phyloP scores from a whole-genome alignment of 2,888 invertebrate species.

The Heliconius hortense region DNA sequence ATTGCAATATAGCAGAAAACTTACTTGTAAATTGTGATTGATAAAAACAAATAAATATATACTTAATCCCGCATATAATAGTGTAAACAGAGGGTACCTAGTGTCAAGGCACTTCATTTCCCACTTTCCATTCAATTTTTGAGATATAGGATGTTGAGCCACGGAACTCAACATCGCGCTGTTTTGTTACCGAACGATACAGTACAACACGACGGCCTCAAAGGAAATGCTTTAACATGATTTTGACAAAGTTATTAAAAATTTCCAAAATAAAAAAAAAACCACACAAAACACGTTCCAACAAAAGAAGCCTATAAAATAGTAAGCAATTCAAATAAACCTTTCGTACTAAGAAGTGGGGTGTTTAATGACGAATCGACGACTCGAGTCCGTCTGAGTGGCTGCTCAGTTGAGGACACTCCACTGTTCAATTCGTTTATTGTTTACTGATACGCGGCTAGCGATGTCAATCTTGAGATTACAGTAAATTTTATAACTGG shows the following conservation, averaged over 20 bases:
- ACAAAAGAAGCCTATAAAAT: neutral
- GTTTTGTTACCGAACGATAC: neutral
- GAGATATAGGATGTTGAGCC: neutral
- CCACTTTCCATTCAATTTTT: neutral
- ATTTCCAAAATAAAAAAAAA: neutral
- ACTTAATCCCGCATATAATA: no score
- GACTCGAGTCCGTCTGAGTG: slow-evolving; percentile 17
- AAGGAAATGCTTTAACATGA: neutral
- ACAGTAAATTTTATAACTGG: no score
- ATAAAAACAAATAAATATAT: no score
- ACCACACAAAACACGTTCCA: neutral
- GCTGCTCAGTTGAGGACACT: neutral
- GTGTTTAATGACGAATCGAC: neutral
- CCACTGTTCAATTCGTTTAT: slow-evolving; percentile 1
- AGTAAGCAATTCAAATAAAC: neutral
- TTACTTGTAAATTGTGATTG: neutral
- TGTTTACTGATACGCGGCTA: neutral
- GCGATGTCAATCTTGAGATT: neutral
- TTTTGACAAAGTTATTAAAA: neutral
- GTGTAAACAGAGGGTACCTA: no score
- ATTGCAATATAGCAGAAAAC: neutral
- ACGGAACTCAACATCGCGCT: neutral
- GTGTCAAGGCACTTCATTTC: no score
- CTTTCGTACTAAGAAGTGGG: neutral
- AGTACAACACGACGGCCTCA: neutral